Percentiles rank a stretch among this genome's conserved stretches.
Evolutionary conservation across 2,888 invertebrate species (phyloP).

Genomic region (Ormyrus pomaceus): DNA sequence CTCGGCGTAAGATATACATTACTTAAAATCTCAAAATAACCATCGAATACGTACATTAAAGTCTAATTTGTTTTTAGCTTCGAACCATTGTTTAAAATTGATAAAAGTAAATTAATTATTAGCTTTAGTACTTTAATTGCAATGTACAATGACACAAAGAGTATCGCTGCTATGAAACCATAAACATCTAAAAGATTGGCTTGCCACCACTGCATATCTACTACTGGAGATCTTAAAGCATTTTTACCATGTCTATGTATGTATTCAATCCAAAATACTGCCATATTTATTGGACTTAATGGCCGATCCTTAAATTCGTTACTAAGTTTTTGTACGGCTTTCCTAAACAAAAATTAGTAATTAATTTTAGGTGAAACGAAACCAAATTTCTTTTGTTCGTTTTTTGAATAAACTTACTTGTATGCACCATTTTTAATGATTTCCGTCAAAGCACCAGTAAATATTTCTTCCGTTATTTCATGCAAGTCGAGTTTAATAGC

Average conservation of each 20-base stretch:
- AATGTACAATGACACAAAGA: too few species aligned
- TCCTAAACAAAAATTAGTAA: not conserved
- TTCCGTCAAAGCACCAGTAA: not conserved
- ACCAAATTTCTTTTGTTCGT: not conserved
- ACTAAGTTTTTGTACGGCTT: not conserved
- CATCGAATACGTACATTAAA: too few species aligned
- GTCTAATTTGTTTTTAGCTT: too few species aligned
- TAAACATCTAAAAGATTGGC: conserved; percentile 77
- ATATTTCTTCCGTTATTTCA: not conserved
- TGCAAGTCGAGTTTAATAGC: not conserved
- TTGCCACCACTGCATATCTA: conserved; percentile 74
- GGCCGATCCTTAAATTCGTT: conserved; percentile 76
- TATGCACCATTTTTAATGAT: not conserved
- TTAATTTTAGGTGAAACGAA: not conserved
- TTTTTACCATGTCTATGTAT: conserved; percentile 75
- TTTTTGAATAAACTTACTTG: not conserved
- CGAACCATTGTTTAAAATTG: too few species aligned
- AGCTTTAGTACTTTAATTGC: too few species aligned
- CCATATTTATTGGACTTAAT: conserved; percentile 78
- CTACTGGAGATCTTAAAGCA: conserved; percentile 73
- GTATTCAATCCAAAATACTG: conserved; percentile 83
- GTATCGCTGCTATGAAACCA: conserved; percentile 69
- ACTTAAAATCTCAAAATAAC: too few species aligned
- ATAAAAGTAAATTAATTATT: too few species aligned
- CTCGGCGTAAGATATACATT: too few species aligned